These are phyloP conservation scores for Silurus meridionalis DNA, from an alignment of 2,113 vertebrate genomes.

Conservation along the genomic window DNA sequence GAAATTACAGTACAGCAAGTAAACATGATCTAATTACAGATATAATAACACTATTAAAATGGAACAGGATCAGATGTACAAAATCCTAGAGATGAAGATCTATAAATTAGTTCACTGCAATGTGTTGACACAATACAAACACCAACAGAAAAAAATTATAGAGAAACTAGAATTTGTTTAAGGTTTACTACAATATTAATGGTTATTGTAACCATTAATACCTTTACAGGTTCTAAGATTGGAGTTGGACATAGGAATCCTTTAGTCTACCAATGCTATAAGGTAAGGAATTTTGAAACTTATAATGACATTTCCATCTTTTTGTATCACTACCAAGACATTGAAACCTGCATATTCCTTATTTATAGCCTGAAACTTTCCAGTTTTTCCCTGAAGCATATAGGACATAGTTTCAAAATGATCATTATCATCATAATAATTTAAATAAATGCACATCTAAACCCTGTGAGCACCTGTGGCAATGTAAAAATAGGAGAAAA, in stretches of 20 bases:
- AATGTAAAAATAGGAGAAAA: conserved; percentile 8
- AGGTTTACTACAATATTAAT: not conserved
- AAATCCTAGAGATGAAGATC: not conserved
- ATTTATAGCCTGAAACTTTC: not conserved
- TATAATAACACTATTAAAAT: not conserved
- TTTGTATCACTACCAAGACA: not conserved
- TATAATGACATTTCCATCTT: not conserved
- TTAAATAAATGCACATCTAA: not conserved
- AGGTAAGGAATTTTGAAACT: not conserved
- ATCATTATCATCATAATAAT: conserved; percentile 10
- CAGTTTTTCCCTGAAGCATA: not conserved
- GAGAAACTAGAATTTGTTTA: not conserved
- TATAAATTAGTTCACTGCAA: not conserved
- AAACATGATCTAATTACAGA: not conserved
- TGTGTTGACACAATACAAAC: not conserved
- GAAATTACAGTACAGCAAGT: not conserved
- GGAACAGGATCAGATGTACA: not conserved
- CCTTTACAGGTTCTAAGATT: not conserved
- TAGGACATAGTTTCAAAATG: conserved; percentile 1
- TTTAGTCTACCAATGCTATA: not conserved
- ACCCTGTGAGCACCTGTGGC: not conserved
- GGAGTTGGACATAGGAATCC: not conserved
- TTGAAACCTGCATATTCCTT: not conserved
- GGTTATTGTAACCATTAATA: not conserved
- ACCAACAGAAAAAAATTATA: not conserved